phyloP scores from a whole-genome alignment of 2,797 vertebrate genomes.

The Falco biarmicus region DNA sequence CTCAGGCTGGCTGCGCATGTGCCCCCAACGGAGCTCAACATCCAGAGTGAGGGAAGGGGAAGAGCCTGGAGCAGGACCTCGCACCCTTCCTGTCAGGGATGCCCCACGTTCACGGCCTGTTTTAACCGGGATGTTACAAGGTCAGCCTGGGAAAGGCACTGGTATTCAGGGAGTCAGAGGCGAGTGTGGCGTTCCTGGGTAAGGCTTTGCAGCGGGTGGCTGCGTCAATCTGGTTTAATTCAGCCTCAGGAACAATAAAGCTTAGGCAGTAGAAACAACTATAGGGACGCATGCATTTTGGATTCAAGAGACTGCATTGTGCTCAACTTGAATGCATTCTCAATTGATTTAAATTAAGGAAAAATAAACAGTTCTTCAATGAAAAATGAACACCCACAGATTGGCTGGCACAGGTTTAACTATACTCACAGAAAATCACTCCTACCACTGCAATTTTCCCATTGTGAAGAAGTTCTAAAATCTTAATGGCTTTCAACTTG shows the following conservation, averaged over 20 bases:
- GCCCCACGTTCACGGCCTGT: background rate
- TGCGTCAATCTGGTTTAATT: background rate
- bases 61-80: background rate
- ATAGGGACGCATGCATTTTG: background rate
- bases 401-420: conserved; percentile 1
- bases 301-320: background rate
- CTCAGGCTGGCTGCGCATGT: fast-evolving
- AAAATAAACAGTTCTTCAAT: conserved; percentile 39
- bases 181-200: fast-evolving
- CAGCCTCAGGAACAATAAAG: background rate
- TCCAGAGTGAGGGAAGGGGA: background rate
- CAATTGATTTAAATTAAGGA: conserved; percentile 5
- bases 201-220: background rate
- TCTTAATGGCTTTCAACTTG: conserved; percentile 4
- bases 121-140: background rate
- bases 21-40: background rate
- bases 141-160: background rate
- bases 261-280: background rate
- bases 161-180: background rate
- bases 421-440: background rate
- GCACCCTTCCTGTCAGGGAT: background rate
- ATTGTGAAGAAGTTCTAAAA: background rate
- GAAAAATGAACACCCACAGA: background rate
- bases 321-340: background rate
- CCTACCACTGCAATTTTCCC: background rate